These are phyloP conservation scores for Zaprionus inermis DNA, from an alignment of 1,140 invertebrate species.

Conservation along the genomic window DNA sequence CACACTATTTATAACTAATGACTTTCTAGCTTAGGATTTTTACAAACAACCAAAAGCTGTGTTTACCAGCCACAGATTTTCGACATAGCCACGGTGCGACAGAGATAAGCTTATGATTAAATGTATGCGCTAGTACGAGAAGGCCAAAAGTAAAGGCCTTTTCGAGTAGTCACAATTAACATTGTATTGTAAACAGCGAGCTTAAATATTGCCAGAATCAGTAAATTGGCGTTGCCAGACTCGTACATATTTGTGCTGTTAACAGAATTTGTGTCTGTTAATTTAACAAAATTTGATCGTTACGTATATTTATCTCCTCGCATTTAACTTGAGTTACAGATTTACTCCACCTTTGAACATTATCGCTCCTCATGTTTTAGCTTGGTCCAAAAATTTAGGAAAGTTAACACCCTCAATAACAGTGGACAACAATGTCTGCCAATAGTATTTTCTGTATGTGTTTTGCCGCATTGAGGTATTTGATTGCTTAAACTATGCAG, in stretches of 20 bases:
- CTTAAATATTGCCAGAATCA: conserved; percentile 21
- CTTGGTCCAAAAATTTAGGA: neutral
- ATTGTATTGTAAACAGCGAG: conserved; percentile 9
- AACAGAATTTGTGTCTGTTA: neutral
- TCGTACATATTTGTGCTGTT: neutral
- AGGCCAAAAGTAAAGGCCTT: conserved; percentile 8
- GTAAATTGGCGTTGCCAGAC: conserved; percentile 18
- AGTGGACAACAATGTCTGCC: neutral
- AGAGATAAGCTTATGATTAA: conserved; percentile 9
- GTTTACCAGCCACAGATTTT: conserved; percentile 46
- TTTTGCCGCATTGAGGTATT: conserved; percentile 39
- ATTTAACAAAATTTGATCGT: neutral
- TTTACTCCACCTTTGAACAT: neutral
- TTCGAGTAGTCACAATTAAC: conserved; percentile 35
- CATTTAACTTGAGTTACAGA: neutral
- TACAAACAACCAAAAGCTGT: conserved; percentile 46
- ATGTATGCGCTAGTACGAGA: conserved; percentile 18
- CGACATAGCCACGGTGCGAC: conserved; percentile 32
- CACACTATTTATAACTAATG: conserved; percentile 32
- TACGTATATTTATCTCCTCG: neutral
- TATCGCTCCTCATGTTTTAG: neutral
- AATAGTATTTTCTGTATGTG: conserved; percentile 27
- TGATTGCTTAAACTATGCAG: conserved; percentile 2
- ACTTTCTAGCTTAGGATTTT: conserved; percentile 29
- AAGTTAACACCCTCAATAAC: conserved; percentile 3